Evolutionary conservation across 2,888 invertebrate genomes (phyloP), one percentile per base, ranked within the genome.

Genomic region (Cheilosia scutellata): DNA sequence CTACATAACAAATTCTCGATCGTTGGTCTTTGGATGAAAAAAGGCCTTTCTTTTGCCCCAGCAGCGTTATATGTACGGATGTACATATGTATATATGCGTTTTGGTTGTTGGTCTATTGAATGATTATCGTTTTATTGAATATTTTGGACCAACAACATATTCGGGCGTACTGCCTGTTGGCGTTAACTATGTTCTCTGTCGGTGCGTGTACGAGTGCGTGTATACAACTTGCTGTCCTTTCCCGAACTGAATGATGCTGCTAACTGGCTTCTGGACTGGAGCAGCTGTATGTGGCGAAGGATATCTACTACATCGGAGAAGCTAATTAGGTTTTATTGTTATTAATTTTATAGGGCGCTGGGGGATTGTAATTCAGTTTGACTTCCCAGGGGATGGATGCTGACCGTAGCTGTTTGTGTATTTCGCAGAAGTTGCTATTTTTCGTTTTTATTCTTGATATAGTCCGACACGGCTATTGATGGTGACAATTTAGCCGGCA

Each of bases 261-360:
- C 75, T 80, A 70, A 75, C 80, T 76, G 62, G 70, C 66, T 65
- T 65, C 37, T 58, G 42, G 27, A 20, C 40, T 53, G 31, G 47
- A 16, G 33, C 31, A 58, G 49, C 37, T 51, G 9, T 33, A 9
- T 16, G 29, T 29, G 16, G 2, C 29, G 31, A 27, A 66, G 16
- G 42, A 55, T 55, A 63, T 70, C 55, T 63, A 71, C 70, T 75
- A 58, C 57, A 72, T 76, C 80, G 66, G 57, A 63, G 71, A 42
- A 72, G 82, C 76, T 86, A 86, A 86, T 86, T 86, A 86, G 86
- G 76, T 86, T 86, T 86, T 86, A 86, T 86, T 86, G 86, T 86
- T 86, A 86, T 86, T 86, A 82, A 86, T 86, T 76, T 77, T 82
- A 82, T 82, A 58, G 76, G 76, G 57, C 82, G 58, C 72, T 66